Evolutionary conservation across 2,113 vertebrate genomes (phyloP), one percentile per base, ranked within the genome.

Genomic region (Serilophus lunatus): DNA sequence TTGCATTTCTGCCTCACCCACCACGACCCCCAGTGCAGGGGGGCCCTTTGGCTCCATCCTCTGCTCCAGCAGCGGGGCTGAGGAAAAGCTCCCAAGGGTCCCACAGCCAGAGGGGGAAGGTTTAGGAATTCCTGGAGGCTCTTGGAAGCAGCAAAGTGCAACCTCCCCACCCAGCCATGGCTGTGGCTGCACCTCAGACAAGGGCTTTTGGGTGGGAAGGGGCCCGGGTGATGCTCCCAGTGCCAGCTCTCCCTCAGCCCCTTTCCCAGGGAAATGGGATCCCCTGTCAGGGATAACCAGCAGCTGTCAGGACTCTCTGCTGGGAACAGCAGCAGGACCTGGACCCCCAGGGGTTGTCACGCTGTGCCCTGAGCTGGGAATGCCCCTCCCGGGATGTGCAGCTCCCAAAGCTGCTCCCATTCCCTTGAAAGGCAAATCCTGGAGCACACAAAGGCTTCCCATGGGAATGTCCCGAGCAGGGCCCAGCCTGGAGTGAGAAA

Each of bases 81-180:
- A 19, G 54, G 33, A 19, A 63, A 40, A 29, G 38, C 33, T 81
- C 33, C 50, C 51, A 60, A 56, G 29, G n/a, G 9, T 12, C 25
- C 86, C 77, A n/a, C 51, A 25, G 69, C 5, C 61, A 69, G 63
- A 35, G 53, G 18, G 13, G 51, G 8, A 44, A 40, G 23, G 22
- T 11, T 35, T 44, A 28, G 44, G 49, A 51, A 38, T 53, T 74
- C 33, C 40, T 24, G 4, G 64, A 20, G 49, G 38, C 40, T 57
- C 63, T 25, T 5, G 25, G 23, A 24, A 28, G 53, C 33, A 20
- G 45, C 25, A 8, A 10, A 47, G 70, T 4, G 8, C 12, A 22
- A 12, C 0, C 38, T 7, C 23, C 36, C 35, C 0, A 1, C 36
- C 35, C 0, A 1, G 66, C 40, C 2, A 4, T 29, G 20, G 36